These are phyloP conservation scores for Nycticebus coucang DNA, from an alignment of 2,113 vertebrate genomes.

Conservation along the genomic window DNA sequence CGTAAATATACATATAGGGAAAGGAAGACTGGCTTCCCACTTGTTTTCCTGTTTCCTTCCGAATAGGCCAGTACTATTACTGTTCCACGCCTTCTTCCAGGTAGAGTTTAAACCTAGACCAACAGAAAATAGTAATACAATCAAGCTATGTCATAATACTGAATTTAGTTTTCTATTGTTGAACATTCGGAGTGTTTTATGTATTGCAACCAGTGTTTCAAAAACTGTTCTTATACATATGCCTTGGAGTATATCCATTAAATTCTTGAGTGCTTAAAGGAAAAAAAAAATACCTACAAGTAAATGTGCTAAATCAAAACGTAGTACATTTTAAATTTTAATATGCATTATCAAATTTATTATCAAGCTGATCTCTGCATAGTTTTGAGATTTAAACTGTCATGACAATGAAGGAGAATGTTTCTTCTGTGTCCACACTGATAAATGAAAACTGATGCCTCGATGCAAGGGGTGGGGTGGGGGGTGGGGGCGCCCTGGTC, in stretches of 20 bases:
- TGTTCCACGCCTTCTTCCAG: neutral
- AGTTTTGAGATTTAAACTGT: neutral
- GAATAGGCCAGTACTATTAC: neutral
- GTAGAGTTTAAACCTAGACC: neutral
- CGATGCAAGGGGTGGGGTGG: too few relatives aligned
- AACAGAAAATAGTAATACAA: neutral
- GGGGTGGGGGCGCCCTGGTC: too few relatives aligned
- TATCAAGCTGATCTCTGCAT: neutral
- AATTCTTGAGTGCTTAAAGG: neutral
- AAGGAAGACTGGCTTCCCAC: neutral
- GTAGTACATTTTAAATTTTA: neutral
- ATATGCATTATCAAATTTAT: neutral
- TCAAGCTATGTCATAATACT: neutral
- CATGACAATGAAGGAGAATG: neutral
- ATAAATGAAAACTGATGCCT: too few relatives aligned
- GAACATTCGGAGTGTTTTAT: neutral
- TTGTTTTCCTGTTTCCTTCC: neutral
- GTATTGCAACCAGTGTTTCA: neutral
- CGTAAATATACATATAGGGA: fast-evolving
- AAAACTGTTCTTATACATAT: neutral
- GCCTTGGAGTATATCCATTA: neutral
- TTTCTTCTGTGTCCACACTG: too few relatives aligned
- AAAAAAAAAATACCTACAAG: neutral
- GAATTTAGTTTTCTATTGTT: neutral
- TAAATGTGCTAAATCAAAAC: neutral